Percentiles rank a stretch among this genome's conserved stretches.
phyloP scores from a whole-genome alignment of 2,888 invertebrate genomes.

The Drosophila koepferae region DNA sequence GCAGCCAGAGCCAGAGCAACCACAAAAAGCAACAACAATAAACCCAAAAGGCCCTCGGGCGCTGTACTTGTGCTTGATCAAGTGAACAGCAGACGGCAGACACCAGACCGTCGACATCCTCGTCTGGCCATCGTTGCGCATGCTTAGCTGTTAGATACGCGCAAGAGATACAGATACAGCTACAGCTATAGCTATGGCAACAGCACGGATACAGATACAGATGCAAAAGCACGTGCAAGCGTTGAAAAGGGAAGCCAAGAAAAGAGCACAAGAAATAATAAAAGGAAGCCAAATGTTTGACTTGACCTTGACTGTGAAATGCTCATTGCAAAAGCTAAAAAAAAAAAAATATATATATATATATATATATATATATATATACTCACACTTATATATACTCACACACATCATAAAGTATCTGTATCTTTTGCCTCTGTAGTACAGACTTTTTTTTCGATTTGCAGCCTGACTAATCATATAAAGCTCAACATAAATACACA shows the following conservation, averaged over 20 bases:
- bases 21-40: constrained; percentile 17
- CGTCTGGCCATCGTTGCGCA: constrained; percentile 66
- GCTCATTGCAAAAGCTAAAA: constrained; percentile 65
- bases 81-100: constrained; percentile 69
- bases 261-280: constrained; percentile 9
- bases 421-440: constrained; percentile 28
- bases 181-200: constrained; percentile 1
- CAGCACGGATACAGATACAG: constrained; percentile 21
- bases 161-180: constrained; percentile 32
- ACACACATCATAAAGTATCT: constrained; percentile 13
- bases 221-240: constrained; percentile 65
- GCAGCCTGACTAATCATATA: neutral
- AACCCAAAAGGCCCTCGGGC: constrained; percentile 11
- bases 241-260: constrained; percentile 39
- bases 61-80: constrained; percentile 71
- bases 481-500: neutral
- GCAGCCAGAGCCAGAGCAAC: constrained; percentile 21
- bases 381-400: constrained; percentile 14
- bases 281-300: constrained; percentile 69
- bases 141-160: constrained; percentile 70
- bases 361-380: neutral
- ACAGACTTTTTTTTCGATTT: constrained; percentile 14
- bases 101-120: constrained; percentile 20
- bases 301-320: constrained; percentile 83
- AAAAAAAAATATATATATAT: neutral